Base-by-base conservation (phyloP, 1,140 invertebrate species). In the Nymphalis io region DNA sequence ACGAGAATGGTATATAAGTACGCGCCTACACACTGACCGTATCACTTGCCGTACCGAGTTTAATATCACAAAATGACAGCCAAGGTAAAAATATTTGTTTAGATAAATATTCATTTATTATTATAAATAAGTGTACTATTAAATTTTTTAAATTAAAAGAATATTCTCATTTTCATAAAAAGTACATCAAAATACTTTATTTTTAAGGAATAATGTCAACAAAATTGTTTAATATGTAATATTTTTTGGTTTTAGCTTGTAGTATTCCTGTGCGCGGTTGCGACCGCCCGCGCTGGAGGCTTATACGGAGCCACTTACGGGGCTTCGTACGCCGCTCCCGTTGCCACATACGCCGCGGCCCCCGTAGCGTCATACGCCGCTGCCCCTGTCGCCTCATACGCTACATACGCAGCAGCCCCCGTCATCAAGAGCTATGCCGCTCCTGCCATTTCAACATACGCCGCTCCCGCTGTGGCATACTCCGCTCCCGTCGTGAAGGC, bases 21-120 rank as follows among this genome's bases (percentile, higher is more conserved):
- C 74, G 75, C 75, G 78, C 68, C 72, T 68, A 72, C 78, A 76
- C 79, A 75, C 75, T 75, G 73, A 76, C 76, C 44, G 77, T 87
- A 90, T 90, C 88, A 90, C 81, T 90, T 86, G 85, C 75, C 64
- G 76, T 77, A 81, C 80, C 82, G 83, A 78, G 84, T 80, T 84
- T 82, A 82, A 85, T 85, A 89, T 79, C 83, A 71, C 83, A 90
- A 82, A 87, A 90, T 90, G 88, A 86, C 87, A 82, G 83, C 86
- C 76, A 90, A 89, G 88, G 88, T 90, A 85, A 73, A 65, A 57
- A 67, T 48, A 33, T 8, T 18, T 48, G 20, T 12, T 63, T 64
- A 57, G 48, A 42, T 61, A 55, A 53, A 53, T 60, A 48, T 42
- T 55, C n/a, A 21, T 11, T 0, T 61, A 61, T 33, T 61, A 42